These are phyloP conservation scores for Axea sp. DNA, from an alignment of 2,888 invertebrate species.

Conservation along the genomic window DNA sequence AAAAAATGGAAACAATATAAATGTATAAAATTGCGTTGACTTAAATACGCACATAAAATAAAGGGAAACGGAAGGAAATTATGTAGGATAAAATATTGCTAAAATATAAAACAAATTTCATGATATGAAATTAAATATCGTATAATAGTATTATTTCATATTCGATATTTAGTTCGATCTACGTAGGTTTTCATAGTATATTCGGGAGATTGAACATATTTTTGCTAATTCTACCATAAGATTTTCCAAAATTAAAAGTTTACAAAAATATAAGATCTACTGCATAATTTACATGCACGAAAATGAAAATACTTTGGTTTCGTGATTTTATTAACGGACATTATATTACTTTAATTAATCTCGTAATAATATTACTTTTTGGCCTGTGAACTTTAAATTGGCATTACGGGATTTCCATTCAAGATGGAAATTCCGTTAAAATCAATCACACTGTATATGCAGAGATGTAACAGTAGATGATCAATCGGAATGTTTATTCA, in stretches of 20 bases:
- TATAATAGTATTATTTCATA: slow-evolving; percentile 16
- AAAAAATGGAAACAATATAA: slow-evolving; percentile 11
- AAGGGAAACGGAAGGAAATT: slow-evolving; percentile 6
- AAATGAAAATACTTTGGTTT: too few species aligned
- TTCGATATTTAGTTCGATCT: slow-evolving; percentile 7
- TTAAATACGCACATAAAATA: slow-evolving; percentile 20
- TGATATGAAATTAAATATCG: slow-evolving; percentile 28
- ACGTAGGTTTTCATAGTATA: slow-evolving; percentile 11
- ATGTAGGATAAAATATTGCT: background rate
- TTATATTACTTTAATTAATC: too few species aligned
- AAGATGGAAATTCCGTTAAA: too few species aligned
- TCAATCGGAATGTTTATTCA: slow-evolving; percentile 8
- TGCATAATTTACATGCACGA: too few species aligned
- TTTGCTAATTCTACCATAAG: background rate
- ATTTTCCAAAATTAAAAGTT: too few species aligned
- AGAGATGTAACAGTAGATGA: slow-evolving; percentile 1
- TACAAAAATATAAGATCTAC: too few species aligned
- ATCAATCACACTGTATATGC: slow-evolving; percentile 3
- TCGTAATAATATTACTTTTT: too few species aligned
- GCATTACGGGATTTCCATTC: background rate
- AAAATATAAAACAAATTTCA: background rate
- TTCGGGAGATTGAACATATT: slow-evolving; percentile 15
- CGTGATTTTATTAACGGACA: too few species aligned
- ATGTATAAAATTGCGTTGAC: slow-evolving; percentile 1
- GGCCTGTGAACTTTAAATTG: too few species aligned